These are phyloP conservation scores for Paralinhomoeus sp. DNA, from an alignment of 2,888 invertebrate genomes.

Conservation along the genomic window DNA sequence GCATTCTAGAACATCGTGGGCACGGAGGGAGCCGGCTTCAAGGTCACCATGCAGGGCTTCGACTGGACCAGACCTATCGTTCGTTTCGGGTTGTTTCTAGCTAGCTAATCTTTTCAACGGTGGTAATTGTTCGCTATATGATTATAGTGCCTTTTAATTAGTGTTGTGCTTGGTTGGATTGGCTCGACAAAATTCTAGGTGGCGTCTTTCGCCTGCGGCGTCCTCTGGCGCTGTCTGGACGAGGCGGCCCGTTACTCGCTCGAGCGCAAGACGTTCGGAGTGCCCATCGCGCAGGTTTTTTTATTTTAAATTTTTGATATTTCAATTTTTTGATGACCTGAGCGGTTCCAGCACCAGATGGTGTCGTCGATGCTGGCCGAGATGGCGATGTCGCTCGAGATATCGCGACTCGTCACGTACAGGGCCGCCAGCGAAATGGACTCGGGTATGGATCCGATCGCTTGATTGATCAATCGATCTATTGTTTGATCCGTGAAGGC, in stretches of 20 bases:
- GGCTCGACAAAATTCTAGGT: too few species aligned
- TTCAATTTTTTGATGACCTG: too few species aligned
- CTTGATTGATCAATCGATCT: too few species aligned
- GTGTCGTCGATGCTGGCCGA: slow-evolving; percentile 83
- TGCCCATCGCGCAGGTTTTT: slow-evolving; percentile 32
- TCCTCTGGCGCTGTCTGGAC: slow-evolving; percentile 67
- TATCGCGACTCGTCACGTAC: slow-evolving; percentile 60
- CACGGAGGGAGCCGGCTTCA: slow-evolving; percentile 76
- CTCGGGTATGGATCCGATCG: slow-evolving; percentile 37
- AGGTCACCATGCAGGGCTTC: slow-evolving; percentile 87
- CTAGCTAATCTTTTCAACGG: too few species aligned
- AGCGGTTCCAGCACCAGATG: slow-evolving; percentile 39
- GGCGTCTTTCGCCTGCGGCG: slow-evolving; percentile 66
- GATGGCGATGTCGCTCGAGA: slow-evolving; percentile 72
- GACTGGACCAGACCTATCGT: slow-evolving; percentile 83
- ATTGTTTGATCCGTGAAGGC: too few species aligned
- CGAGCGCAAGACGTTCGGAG: slow-evolving; percentile 79
- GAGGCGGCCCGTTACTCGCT: slow-evolving; percentile 74
- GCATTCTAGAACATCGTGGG: slow-evolving; percentile 49
- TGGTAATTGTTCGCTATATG: too few species aligned
- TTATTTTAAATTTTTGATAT: too few species aligned
- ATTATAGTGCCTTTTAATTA: too few species aligned
- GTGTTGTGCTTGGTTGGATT: too few species aligned
- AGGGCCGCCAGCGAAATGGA: slow-evolving; percentile 73
- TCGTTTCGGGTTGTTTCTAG: too few species aligned